Evolutionary conservation across 92 coral and sea anemone species (phyloP), one percentile per base, ranked within the genome.

Genomic region (Porites cylindrica): DNA sequence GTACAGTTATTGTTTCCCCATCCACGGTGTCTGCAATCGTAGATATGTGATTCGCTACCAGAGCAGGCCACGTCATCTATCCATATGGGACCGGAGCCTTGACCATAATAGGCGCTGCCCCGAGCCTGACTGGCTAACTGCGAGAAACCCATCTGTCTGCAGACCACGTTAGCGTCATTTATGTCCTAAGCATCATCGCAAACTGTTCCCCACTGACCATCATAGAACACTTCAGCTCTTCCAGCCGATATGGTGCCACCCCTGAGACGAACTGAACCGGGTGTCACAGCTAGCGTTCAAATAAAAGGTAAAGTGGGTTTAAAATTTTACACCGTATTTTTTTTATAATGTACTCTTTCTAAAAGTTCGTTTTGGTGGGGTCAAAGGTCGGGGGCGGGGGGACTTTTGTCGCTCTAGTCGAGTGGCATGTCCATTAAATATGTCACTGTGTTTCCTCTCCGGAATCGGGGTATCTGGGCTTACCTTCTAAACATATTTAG

Each of bases 1-100:
- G 70, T 77, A 13, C 82, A 77, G 18, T 61, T 58, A n/a, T 17
- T 16, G 70, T 29, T 58, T 32, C 82, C 82, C 82, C 82, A 77
- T 77, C 70, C 82, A 16, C 70, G 82, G 69, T 77, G 82, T 12
- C 70, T 60, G 26, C 82, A 77, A 6, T 77, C 82, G 26, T 61
- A 10, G 0, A 77, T 11, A 5, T 29, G 56, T 0, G 82, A 18
- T 69, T 77, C 82, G 60, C 70, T 32, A 8, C 82, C 82, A 0
- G 70, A 32, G 26, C 82, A 77, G 4, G 58, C 70, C 13, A 77
- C 23, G 56, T 77, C 58, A 17, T 77, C 70, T 19, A 77, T 29
- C 82, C 82, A 61, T 4, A 77, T 77, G 16, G 82, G 82, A 61
- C 70, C 82, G 6, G 26, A 12, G 14, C 82, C 82, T 1, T 77